Base-by-base conservation (phyloP, 1,140 invertebrate species). In the Papilio aristodemus region DNA sequence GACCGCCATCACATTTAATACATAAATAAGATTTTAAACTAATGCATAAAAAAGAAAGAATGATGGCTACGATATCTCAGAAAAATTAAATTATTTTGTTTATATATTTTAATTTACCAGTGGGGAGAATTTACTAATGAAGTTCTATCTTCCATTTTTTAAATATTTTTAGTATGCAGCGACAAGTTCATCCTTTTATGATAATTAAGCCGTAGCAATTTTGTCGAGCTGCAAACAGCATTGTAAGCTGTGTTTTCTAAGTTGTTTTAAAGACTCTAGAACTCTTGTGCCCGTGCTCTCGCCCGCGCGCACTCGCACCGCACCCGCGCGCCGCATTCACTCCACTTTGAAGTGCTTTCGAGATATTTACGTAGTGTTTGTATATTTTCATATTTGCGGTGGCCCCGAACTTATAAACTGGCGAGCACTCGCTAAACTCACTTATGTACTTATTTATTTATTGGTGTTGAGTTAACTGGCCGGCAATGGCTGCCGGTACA, bases 351-450 rank as follows among this genome's bases (percentile, higher is more conserved):
- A 86, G 86, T 87, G 87, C 77, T 81, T 78, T 86, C 80, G 74
- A 76, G 79, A 78, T 87, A 84, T 90, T 88, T 87, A 84, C 81
- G 84, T 81, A 80, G 74, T 87, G 77, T 83, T 87, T 88, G 85
- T 88, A 87, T 90, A 90, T 88, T 90, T 86, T 87, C 74, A 84
- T 84, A 86, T 86, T 82, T 79, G 87, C 83, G 84, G 86, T 83
- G 80, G 80, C 77, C 81, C 76, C 78, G 78, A 80, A 78, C 78
- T 80, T 75, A 84, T 83, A 83, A 75, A 86, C 85, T 86, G 72
- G 41, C 72, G 63, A 74, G 74, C 74, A 67, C 75, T 75, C 71
- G 64, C 62, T 14, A 25, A 43, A 70, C 66, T 68, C 36, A 39
- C 64, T 72, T 63, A 71, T 70, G 72, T 71, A 72, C 73, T 74